Evolutionary conservation across 1,140 invertebrate species (phyloP).

Genomic region (Drosophila sulfurigaster): DNA sequence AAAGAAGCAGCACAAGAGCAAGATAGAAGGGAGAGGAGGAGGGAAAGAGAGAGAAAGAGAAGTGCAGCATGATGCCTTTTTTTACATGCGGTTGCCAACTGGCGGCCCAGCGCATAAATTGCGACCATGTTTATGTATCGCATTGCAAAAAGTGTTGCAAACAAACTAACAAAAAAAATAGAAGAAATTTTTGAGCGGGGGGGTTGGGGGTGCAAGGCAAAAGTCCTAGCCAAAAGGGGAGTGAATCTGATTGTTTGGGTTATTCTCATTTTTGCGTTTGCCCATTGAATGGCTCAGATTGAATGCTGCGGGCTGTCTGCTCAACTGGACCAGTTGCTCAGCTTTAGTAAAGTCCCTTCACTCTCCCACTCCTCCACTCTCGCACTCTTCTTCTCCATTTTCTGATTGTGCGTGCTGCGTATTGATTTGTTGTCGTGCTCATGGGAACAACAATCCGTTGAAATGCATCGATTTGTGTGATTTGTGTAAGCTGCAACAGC

Average conservation of each 20-base stretch:
- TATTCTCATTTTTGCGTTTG: conserved; percentile 42
- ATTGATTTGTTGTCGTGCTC: conserved; percentile 29
- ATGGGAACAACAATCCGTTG: conserved; percentile 10
- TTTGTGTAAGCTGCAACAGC: neutral
- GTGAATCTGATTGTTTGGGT: conserved; percentile 32
- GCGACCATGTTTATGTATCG: conserved; percentile 61
- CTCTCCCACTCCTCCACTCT: neutral
- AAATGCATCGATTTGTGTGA: conserved; percentile 11
- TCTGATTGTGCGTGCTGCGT: conserved; percentile 6
- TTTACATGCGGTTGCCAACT: conserved; percentile 59
- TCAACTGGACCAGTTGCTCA: conserved; percentile 16
- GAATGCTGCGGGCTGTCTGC: conserved; percentile 29
- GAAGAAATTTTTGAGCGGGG: conserved; percentile 18
- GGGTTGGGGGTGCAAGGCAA: neutral
- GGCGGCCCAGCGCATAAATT: conserved; percentile 66
- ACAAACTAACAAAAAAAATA: conserved; percentile 10
- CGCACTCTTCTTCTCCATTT: too few species aligned
- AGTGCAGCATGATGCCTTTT: too few species aligned
- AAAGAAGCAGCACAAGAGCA: too few species aligned
- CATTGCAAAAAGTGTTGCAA: conserved; percentile 37
- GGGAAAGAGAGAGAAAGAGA: neutral
- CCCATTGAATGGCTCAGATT: conserved; percentile 58
- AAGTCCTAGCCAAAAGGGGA: neutral
- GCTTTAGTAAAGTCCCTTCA: conserved; percentile 1
- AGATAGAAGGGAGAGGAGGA: neutral